A percentile compares a stretch with the other conserved stretches of the same genome.
Conservation (phyloP, 1,140 invertebrate genomes). For the Cecropterus lyciades region DNA sequence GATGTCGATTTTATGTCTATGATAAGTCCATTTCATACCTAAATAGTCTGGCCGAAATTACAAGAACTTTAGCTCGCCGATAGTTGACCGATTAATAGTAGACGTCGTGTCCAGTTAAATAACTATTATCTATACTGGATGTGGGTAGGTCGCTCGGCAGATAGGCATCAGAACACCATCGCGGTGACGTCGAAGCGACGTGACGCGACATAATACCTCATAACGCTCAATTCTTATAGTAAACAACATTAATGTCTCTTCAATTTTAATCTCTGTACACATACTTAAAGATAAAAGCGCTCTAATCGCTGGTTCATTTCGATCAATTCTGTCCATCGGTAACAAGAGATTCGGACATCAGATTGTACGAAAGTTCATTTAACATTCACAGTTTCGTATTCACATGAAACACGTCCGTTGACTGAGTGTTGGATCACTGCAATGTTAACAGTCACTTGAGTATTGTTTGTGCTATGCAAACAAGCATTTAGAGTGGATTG, state of each 20-base stretch:
- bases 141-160: constrained; percentile 5
- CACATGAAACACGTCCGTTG: background rate
- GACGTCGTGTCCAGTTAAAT: too few relatives aligned
- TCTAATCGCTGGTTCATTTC: constrained; percentile 10
- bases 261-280: constrained; percentile 30
- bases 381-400: constrained; percentile 14
- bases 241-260: constrained; percentile 3
- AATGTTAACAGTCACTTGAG: constrained; percentile 13
- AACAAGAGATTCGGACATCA: constrained; percentile 35
- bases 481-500: background rate
- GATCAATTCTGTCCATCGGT: constrained; percentile 12
- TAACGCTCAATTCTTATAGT: constrained; percentile 19
- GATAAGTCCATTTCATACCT: constrained; percentile 3
- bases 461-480: constrained; percentile 30
- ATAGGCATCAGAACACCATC: constrained; percentile 27
- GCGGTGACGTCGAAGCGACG: background rate
- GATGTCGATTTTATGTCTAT: constrained; percentile 2
- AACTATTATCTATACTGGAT: background rate
- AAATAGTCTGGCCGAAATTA: constrained; percentile 11
- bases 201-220: constrained; percentile 6
- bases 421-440: background rate
- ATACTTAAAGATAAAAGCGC: constrained; percentile 26
- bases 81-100: constrained; percentile 4
- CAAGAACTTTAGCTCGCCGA: constrained; percentile 7
- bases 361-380: constrained; percentile 16